Evolutionary conservation across 1,140 invertebrate species (phyloP), one percentile per base, ranked within the genome.

Genomic region (Melipona quadrifasciata): DNA sequence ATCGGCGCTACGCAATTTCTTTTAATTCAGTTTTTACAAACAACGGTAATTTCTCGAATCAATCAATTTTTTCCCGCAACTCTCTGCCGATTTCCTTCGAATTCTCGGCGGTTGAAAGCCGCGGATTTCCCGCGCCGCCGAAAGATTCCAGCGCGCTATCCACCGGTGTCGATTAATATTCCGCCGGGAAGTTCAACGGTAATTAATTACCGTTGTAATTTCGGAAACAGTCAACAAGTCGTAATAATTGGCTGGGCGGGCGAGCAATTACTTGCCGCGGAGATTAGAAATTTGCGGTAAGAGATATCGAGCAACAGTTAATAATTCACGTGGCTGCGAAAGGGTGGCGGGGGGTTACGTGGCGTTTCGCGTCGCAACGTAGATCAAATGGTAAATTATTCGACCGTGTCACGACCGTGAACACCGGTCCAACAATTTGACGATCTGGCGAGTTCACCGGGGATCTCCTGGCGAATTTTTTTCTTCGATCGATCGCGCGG

Each of bases 311-410:
- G 70, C 39, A 75, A 12, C 65, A 57, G 73, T 85, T 85, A 76
- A 82, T 82, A 82, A 85, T 75, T 85, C 76, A 80, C 58, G 53
- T 55, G 70, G 47, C 4, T 39, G 2, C 6, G 72, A 58, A 47
- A n/a, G 67, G 34, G 57, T 19, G 31, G 1, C 31, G 31, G 1
- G 1, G 31, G 2, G 31, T 31, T 31, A 31, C 1, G 31, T 31
- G 2, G 53, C 39, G 34, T n/a, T 70, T 70, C 31, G 61, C 57
- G 51, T 58, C 65, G 72, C 31, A 51, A n/a, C 65, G n/a, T 27
- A 72, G 71, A 39, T 76, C 64, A 55, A 47, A 16, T 47, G 5
- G 17, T 82, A 85, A 70, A 85, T 82, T 76, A 81, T 85, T 85
- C 80, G 27, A n/a, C 16, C 21, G 24, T 71, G 47, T 24, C 55